Evolutionary conservation across 1,140 invertebrate species (phyloP).

Genomic region (Coelopa frigida): DNA sequence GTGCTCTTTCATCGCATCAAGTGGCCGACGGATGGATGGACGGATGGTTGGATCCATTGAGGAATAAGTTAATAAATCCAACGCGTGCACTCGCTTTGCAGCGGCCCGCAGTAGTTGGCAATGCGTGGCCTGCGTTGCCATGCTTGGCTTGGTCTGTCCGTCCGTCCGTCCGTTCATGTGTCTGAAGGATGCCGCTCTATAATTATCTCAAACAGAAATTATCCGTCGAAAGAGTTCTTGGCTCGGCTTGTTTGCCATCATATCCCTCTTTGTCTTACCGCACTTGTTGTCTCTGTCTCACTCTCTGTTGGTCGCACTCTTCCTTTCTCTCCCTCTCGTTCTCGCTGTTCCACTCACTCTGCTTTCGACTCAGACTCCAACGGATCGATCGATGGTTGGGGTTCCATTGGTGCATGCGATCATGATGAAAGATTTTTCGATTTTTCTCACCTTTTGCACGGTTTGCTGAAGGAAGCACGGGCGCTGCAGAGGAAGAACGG

Average conservation of each 20-base stretch:
- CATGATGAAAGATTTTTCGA: not conserved
- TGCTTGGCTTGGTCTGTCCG: too few relatives aligned
- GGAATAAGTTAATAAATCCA: not conserved
- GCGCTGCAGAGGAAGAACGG: too few relatives aligned
- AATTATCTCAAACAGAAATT: slow-evolving; percentile 45
- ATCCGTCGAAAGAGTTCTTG: slow-evolving; percentile 40
- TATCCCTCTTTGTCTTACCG: not conserved
- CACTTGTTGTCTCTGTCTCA: not conserved
- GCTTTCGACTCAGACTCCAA: not conserved
- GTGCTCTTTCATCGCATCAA: too few relatives aligned
- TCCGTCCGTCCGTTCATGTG: not conserved
- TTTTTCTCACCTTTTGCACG: slow-evolving; percentile 29
- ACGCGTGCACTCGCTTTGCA: slow-evolving; percentile 9
- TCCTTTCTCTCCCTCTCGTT: not conserved
- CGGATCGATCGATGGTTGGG: not conserved
- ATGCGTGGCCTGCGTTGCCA: not conserved
- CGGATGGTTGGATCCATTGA: not conserved
- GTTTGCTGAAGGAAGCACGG: too few relatives aligned
- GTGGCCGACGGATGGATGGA: not conserved
- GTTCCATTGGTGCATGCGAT: too few relatives aligned
- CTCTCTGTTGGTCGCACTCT: too few relatives aligned
- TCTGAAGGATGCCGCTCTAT: slow-evolving; percentile 31
- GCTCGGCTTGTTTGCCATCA: not conserved
- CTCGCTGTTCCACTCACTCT: too few relatives aligned
- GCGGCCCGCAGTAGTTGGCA: not conserved